These are phyloP conservation scores for Corythornis leucogaster DNA, from an alignment of 2,797 vertebrate genomes.

Conservation along the genomic window DNA sequence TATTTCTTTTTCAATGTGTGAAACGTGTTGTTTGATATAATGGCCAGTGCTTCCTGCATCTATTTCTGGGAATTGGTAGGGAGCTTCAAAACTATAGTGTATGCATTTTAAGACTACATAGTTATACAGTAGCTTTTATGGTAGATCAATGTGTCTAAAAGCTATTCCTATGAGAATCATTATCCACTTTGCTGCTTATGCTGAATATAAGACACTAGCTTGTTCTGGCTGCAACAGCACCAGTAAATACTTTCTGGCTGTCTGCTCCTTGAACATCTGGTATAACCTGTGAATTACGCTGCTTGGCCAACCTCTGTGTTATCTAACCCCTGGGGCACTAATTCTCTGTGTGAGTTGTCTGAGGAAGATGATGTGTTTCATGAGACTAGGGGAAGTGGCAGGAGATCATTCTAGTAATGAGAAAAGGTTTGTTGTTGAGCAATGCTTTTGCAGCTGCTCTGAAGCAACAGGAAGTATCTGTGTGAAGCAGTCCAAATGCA, in stretches of 20 bases:
- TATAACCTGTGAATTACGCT: conserved; percentile 9
- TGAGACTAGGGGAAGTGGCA: background rate
- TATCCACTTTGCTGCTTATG: background rate
- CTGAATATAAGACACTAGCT: background rate
- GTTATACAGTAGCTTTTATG: background rate
- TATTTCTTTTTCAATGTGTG: background rate
- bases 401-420: background rate
- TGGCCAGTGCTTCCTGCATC: background rate
- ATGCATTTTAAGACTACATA: fast-evolving
- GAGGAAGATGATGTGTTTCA: background rate
- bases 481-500: background rate
- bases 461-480: background rate
- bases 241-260: background rate
- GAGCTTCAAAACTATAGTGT: background rate
- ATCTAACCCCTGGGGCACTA: background rate
- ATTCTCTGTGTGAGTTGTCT: background rate
- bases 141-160: background rate
- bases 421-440: background rate
- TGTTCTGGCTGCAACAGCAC: background rate
- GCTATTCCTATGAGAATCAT: background rate
- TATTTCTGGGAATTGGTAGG: background rate
- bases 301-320: background rate
- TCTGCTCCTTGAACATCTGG: background rate
- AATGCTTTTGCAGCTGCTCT: background rate
- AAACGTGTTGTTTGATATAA: background rate